Conservation (phyloP, 35 echinoderm and acorn worm genomes). For the Nesometra sesokonis region DNA sequence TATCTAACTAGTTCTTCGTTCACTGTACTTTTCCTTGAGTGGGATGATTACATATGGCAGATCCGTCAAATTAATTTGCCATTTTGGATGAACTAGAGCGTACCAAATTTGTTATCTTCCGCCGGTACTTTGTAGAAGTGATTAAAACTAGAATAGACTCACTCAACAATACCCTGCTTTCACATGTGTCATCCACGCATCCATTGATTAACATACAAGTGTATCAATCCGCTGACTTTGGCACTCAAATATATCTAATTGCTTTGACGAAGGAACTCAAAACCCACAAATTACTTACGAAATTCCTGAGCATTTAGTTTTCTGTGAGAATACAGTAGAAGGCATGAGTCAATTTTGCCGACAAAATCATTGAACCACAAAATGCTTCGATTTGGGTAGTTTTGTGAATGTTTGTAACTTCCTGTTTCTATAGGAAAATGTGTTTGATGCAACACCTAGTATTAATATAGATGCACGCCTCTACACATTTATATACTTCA, state of each 20-base stretch:
- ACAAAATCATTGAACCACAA: no score
- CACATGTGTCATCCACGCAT: background rate
- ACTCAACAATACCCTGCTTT: background rate
- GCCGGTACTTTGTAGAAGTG: background rate
- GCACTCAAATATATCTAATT: background rate
- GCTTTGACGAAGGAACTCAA: background rate
- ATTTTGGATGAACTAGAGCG: background rate
- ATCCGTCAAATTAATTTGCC: background rate
- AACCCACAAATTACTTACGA: background rate
- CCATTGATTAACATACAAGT: background rate
- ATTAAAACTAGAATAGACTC: background rate
- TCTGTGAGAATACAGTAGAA: background rate
- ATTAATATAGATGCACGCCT: no score
- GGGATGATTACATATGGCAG: background rate
- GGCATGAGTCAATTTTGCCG: background rate
- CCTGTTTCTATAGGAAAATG: no score
- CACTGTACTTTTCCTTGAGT: background rate
- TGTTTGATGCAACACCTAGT: no score
- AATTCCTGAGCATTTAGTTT: no score
- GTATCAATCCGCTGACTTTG: background rate
- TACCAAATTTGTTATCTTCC: background rate
- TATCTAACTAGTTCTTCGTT: background rate
- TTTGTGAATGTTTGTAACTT: no score
- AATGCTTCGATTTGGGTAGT: no score
- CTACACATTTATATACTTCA: no score